A percentile compares a stretch with the other conserved stretches of the same genome.
Conservation (phyloP, 2,888 invertebrate species). For the Tricholauxania praeusta region DNA sequence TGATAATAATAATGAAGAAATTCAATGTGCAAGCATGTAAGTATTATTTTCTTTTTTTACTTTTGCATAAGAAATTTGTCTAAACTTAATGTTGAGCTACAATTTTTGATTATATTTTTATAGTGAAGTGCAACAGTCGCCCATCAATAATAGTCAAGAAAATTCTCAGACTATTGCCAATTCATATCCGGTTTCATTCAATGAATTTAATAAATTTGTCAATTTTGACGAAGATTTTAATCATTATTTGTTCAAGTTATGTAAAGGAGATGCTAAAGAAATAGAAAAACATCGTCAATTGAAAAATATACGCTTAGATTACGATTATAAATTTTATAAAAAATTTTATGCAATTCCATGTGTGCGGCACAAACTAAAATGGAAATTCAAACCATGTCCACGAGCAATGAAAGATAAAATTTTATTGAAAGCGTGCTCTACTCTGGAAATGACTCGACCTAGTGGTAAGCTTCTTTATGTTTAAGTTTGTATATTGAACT, state of each 20-base stretch:
- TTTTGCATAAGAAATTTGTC: too few relatives aligned
- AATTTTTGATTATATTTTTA: too few relatives aligned
- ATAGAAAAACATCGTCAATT: neutral
- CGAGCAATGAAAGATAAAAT: conserved; percentile 1
- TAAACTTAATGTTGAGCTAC: too few relatives aligned
- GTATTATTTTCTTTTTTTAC: too few relatives aligned
- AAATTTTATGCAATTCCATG: conserved; percentile 10
- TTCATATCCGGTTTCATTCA: conserved; percentile 2
- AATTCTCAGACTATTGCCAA: too few relatives aligned
- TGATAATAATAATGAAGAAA: too few relatives aligned
- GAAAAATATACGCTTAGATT: neutral
- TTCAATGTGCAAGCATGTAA: too few relatives aligned
- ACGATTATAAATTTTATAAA: conserved; percentile 7
- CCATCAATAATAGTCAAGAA: too few relatives aligned
- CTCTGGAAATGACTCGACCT: too few relatives aligned
- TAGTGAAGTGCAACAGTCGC: too few relatives aligned
- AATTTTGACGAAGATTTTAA: conserved; percentile 14
- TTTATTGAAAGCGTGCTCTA: neutral
- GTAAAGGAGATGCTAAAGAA: neutral
- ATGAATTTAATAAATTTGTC: conserved; percentile 15
- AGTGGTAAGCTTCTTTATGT: too few relatives aligned
- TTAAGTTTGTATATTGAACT: too few relatives aligned
- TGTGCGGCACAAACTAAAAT: neutral
- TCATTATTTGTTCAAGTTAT: neutral
- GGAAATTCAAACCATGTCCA: conserved; percentile 25